Evolutionary conservation across 2,113 vertebrate species (phyloP).

Genomic region (Plecturocebus donacophilus): DNA sequence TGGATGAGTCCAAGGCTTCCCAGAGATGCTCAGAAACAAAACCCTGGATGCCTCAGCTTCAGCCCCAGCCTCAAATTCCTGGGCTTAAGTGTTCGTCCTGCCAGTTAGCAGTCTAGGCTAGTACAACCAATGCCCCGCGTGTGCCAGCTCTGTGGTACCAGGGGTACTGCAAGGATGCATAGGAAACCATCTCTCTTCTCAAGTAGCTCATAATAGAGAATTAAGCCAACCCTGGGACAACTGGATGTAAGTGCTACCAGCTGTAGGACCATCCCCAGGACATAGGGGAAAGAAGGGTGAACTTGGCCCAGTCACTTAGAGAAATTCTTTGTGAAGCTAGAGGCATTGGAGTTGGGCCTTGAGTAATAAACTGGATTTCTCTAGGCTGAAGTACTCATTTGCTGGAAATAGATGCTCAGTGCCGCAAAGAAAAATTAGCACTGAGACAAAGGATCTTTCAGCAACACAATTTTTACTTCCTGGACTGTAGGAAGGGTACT

Average conservation of each 20-base stretch:
- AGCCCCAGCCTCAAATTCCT: no score
- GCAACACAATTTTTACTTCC: no score
- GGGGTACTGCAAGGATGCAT: no score
- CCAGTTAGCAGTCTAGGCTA: neutral
- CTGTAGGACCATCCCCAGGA: neutral
- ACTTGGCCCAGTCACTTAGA: neutral
- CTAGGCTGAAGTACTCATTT: neutral
- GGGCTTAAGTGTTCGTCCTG: no score
- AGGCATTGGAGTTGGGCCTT: no score
- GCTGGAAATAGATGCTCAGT: no score
- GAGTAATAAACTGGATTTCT: neutral
- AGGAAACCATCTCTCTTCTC: neutral
- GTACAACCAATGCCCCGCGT: rapidly evolving
- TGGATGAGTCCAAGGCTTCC: neutral
- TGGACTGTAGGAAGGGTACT: no score
- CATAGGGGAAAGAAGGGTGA: neutral
- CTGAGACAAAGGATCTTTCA: no score
- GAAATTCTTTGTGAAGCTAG: neutral
- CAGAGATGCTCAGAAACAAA: neutral
- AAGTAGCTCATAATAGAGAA: neutral
- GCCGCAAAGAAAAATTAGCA: no score
- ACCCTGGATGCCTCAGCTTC: neutral
- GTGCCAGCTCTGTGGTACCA: neutral
- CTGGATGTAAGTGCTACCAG: no score
- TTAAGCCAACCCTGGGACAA: neutral